A percentile compares a stretch with the other conserved stretches of the same genome.
Conservation (phyloP, 2,113 vertebrate genomes). For the Rostratula benghalensis region DNA sequence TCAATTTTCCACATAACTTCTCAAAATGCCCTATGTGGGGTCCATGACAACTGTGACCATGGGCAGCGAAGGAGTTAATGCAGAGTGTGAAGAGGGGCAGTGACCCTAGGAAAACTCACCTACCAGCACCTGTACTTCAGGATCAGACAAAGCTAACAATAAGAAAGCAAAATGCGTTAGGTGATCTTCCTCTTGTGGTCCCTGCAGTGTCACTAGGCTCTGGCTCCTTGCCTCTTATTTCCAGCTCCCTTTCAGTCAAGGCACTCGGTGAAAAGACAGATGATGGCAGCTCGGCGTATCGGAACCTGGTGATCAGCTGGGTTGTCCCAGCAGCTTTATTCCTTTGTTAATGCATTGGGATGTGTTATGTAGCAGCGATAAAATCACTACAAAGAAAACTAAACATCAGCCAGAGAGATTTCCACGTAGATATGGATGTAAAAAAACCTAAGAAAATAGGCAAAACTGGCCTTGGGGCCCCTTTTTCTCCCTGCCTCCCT, state of each 20-base stretch:
- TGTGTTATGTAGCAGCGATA: conserved; percentile 65
- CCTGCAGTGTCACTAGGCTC: conserved; percentile 73
- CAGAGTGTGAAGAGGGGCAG: not conserved
- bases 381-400: conserved; percentile 51
- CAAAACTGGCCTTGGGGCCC: not conserved
- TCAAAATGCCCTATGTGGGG: fast-evolving
- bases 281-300: conserved; percentile 66
- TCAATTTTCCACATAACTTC: fast-evolving
- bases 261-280: conserved; percentile 67
- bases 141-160: conserved; percentile 71
- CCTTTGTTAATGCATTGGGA: conserved; percentile 70
- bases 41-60: fast-evolving
- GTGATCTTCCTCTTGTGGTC: conserved; percentile 76
- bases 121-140: conserved; percentile 51
- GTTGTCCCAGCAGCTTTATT: conserved; percentile 68
- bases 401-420: conserved; percentile 53
- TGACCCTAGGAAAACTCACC: not conserved
- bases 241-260: conserved; percentile 73
- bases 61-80: not conserved
- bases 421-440: conserved; percentile 6
- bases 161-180: conserved; percentile 74
- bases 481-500: not conserved
- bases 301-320: conserved; percentile 70
- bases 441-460: not conserved
- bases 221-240: conserved; percentile 77